Percentiles rank a stretch among this genome's conserved stretches.
These are phyloP conservation scores for Philereme vetulata DNA, from an alignment of 2,888 invertebrate genomes.

Conservation along the genomic window DNA sequence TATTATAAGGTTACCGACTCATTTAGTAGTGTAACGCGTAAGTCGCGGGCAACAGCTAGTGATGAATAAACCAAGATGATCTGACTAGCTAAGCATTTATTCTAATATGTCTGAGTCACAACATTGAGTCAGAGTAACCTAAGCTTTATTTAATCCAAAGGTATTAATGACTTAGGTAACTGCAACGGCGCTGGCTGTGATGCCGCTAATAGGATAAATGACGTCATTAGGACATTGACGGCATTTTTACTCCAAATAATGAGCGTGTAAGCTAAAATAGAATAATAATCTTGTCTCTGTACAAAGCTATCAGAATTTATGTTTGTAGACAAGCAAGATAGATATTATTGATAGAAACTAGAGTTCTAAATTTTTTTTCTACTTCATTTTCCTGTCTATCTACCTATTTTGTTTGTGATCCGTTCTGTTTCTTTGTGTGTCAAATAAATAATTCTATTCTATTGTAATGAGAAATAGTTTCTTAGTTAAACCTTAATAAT, in stretches of 20 bases:
- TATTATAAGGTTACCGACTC: too few relatives aligned
- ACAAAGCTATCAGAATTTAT: not conserved
- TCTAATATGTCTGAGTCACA: slow-evolving; percentile 21
- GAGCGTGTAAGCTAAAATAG: not conserved
- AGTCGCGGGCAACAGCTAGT: too few relatives aligned
- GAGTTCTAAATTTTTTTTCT: too few relatives aligned
- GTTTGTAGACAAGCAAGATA: too few relatives aligned
- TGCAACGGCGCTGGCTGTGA: slow-evolving; percentile 21
- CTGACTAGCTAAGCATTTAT: slow-evolving; percentile 7
- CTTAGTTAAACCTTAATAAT: too few relatives aligned
- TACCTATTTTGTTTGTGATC: too few relatives aligned
- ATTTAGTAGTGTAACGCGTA: too few relatives aligned
- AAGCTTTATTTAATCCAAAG: slow-evolving; percentile 24
- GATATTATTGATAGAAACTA: too few relatives aligned
- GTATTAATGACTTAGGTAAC: slow-evolving; percentile 29
- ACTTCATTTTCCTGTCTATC: too few relatives aligned
- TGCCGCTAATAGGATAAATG: slow-evolving; percentile 1
- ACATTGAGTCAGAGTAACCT: slow-evolving; percentile 18
- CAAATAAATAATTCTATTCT: too few relatives aligned
- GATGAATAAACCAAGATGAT: not conserved
- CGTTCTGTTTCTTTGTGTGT: too few relatives aligned
- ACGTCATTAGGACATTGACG: slow-evolving; percentile 21
- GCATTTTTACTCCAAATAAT: slow-evolving; percentile 17
- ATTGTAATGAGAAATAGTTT: too few relatives aligned
- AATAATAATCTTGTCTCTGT: not conserved